Base-by-base conservation (phyloP, 2,888 invertebrate genomes). In the Chirona hameri region DNA sequence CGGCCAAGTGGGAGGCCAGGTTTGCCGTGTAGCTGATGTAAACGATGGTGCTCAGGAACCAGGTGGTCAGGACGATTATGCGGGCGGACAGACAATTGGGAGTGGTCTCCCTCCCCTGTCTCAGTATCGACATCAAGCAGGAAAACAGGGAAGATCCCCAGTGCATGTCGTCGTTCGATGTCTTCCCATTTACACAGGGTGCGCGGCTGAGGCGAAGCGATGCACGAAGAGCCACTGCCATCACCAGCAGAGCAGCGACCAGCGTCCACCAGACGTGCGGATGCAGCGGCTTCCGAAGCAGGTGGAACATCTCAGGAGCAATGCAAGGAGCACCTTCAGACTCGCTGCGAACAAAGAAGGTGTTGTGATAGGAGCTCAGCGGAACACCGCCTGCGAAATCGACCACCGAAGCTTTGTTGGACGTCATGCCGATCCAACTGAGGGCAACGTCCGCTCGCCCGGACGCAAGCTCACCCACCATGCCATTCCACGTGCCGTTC, bases 381-480 rank as follows among this genome's bases (percentile, higher is more conserved):
- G 57, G 57, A 9, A 60, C 57, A 14, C 12, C 24, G 57, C 18
- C 57, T 4, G 24, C 24, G 18, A 21, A 60, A 18, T 60, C 24
- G 18, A 60, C 24, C 21, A 60, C 57, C 18, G 7, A 5, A 15
- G 15, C 57, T 18, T 18, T 15, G 4, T 60, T 18, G 4, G 15
- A 18, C 4, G 21, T 60, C 57, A 60, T 21, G 57, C 24, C 15
- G 21, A 60, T 9, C 57, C 57, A 60, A 18, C 12, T 60, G 21
- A 60, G 57, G 15, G 21, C 57, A 18, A 60, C 57, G 24, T 60
- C 57, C 4, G 57, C 57, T 18, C 57, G 7, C 12, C 24, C 80
- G 81, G 83, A 84, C 2, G 82, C 52, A n/a, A 84, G 72, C 48
- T 84, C 84, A n/a, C n/a, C n/a, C n/a, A n/a, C n/a, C n/a, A n/a